Evolutionary conservation across 1,140 invertebrate species (phyloP), one percentile per base, ranked within the genome.

Genomic region (Drosophila yakuba): DNA sequence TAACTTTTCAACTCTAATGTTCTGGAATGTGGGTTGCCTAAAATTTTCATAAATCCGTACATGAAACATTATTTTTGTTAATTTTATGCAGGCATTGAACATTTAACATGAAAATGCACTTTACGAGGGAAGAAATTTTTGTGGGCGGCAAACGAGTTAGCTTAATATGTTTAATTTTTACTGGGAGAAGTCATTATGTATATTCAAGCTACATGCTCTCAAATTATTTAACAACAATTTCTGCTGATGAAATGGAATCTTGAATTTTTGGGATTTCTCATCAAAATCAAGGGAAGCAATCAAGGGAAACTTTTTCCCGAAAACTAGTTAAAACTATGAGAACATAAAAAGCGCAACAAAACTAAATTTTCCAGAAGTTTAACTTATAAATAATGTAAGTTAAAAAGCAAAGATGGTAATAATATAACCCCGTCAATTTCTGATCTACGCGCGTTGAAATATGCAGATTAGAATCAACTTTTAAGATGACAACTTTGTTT

Each of bases 61-160:
- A 75, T 55, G 28, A 45, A 44, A 15, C 66, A 51, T 64, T 82
- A 68, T 41, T 48, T 73, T 28, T 32, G 32, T 52, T 80, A 80
- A 83, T 78, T 83, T 61, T 75, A 83, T 79, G 74, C 58, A 48
- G 38, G 38, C 77, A 57, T 54, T 61, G 54, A 59, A 52, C 41
- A 39, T 52, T 66, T 32, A 66, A 85, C 81, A 85, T 36, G 68
- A 45, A 71, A 85, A 81, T 86, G 78, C 81, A 86, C 81, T 85
- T 66, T 86, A 60, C 61, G 50, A 51, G 38, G 56, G 44, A 15
- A 52, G 1, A 12, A 12, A 38, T n/a, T 51, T 55, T 62, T 12
- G 32, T 20, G 43, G 41, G 17, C 11, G n/a, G n/a, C 25, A 38
- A 59, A 44, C 10, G 23, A 38, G 17, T 8, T n/a, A 23, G 41